Evolutionary conservation across 1,140 invertebrate genomes (phyloP).

Genomic region (Drosophila bifasciata): DNA sequence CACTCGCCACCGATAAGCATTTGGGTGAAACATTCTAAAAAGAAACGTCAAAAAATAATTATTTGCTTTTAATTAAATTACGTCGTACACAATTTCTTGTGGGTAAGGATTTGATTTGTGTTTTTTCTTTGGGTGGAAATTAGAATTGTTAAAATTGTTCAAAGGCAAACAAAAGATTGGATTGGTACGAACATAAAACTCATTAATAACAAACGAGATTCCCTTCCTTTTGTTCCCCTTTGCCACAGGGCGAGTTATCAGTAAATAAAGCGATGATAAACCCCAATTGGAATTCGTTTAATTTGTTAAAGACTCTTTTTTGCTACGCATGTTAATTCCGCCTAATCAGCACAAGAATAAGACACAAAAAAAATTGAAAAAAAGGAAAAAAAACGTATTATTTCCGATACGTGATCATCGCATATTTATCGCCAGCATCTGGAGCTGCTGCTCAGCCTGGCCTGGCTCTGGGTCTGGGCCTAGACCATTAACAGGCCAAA

Average conservation of each 20-base stretch:
- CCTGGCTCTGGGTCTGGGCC: no score
- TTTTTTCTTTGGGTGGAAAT: conserved; percentile 61
- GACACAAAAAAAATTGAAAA: conserved; percentile 1
- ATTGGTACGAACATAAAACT: conserved; percentile 67
- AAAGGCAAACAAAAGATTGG: conserved; percentile 34
- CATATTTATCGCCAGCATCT: conserved; percentile 78
- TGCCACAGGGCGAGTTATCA: conserved; percentile 29
- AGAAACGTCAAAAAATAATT: conserved; percentile 42
- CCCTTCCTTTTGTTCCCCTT: conserved; percentile 1
- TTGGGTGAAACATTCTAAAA: background rate
- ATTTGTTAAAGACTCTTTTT: conserved; percentile 49
- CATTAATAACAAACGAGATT: conserved; percentile 56
- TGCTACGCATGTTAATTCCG: conserved; percentile 65
- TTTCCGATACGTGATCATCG: conserved; percentile 74
- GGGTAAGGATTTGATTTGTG: conserved; percentile 53
- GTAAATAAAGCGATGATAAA: conserved; percentile 64
- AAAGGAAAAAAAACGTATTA: conserved; percentile 27
- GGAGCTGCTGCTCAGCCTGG: conserved; percentile 5
- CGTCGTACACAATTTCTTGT: conserved; percentile 46
- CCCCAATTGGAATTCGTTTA: conserved; percentile 47
- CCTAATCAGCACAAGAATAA: conserved; percentile 19
- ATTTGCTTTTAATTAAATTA: conserved; percentile 78
- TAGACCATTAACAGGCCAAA: conserved; percentile 70
- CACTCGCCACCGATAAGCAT: conserved; percentile 21
- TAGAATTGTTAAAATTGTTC: conserved; percentile 77